Base-by-base conservation (phyloP, 2,113 vertebrate species). In the Sander vitreus region DNA sequence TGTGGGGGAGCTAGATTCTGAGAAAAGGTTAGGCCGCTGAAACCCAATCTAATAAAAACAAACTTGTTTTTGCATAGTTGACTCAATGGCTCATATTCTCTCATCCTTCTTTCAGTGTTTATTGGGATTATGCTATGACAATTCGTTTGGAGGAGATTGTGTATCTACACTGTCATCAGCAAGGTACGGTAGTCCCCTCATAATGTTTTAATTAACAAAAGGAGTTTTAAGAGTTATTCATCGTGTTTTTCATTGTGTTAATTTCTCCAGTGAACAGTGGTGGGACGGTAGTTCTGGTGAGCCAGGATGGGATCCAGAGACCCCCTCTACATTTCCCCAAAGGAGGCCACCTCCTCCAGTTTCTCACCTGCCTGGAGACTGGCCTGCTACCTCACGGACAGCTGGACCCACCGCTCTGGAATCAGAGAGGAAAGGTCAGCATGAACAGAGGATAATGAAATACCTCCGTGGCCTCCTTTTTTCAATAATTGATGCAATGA, bases 91-190 rank as follows among this genome's bases (percentile, higher is more conserved):
- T 67, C 6, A 19, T 27, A 23, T 76, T 66, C 11, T 47, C 39
- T 74, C 19, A 1, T 87, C 3, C 73, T 59, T 85, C 54, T 50
- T 50, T 57, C 89, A 99, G 98, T 0, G 96, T 99, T 67, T 99
- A 98, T 86, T 99, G 98, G 98, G 98, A 99, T 93, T 99, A 96
- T 0, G 98, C 98, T 50, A 99, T 99, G 97, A 98, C 97, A 16
- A 99, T 99, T 85, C 97, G 95, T 88, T 94, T 99, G 89, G 97
- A 98, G 73, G 98, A 99, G 94, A 99, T 99, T 0, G 98, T 99
- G 36, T 99, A 99, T 64, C 93, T 99, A 71, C 98, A 99, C 91
- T 99, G 98, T 64, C 98, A 99, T 93, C 98, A 99, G 92, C 98
- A 99, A 94, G 97, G 98, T 99, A 92, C 27, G 25, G 23, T 30